Evolutionary conservation across 2,113 vertebrate species (phyloP), one percentile per base, ranked within the genome.

Genomic region (Sinosuthora webbiana): DNA sequence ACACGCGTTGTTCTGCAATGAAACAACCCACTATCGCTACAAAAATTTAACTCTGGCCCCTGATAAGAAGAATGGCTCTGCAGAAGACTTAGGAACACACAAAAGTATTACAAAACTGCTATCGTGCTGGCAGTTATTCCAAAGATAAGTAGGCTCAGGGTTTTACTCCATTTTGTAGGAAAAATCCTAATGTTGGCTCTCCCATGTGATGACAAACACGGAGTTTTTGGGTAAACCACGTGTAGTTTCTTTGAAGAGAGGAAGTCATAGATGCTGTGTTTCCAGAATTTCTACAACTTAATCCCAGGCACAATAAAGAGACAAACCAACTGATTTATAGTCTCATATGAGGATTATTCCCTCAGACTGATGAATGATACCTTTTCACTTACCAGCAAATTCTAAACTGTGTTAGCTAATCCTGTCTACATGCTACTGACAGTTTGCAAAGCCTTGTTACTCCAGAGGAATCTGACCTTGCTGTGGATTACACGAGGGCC

Each of bases 121-220:
- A 2, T 67, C 24, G 0, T 18, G 41, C 39, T 47, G 62, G 57
- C 57, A 55, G 27, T 69, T 67, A 30, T 14, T 83, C 83, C 81
- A 68, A n/a, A 85, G 78, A 55, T 41, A 68, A 83, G 62, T 57
- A 68, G 65, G 11, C 65, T 68, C 17, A 3, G 74, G 22, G 47
- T 16, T 82, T 84, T 52, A n/a, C 62, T 41, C 44, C 15, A 7
- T 71, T 94, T 71, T 71, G n/a, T 47, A 56, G 24, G 37, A 73
- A 33, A 93, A 76, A 68, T 52, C 84, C 84, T 14, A 39, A 47
- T 7, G 4, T 9, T 39, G 47, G 16, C 74, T 76, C 25, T 80
- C 35, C 39, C 21, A 2, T 15, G 30, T 15, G 39, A 67, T 17
- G 0, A 2, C 2, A 1, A 37, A 44, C 0, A 0, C 3, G 3